Evolutionary conservation across 2,888 invertebrate species (phyloP), one percentile per base, ranked within the genome.

Genomic region (Keiferia lycopersicella): DNA sequence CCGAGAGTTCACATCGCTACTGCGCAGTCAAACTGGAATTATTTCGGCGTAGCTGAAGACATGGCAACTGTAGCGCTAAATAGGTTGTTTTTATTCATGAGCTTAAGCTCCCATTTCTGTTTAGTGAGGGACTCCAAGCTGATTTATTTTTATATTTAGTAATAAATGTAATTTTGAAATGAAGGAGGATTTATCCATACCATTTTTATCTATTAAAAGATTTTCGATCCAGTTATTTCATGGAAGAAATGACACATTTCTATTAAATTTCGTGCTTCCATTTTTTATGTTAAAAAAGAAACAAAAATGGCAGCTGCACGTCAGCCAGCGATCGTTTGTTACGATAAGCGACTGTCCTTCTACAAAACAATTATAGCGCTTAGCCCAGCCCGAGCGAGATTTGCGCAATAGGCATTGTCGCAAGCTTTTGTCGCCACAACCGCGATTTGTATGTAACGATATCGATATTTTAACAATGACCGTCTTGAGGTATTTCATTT

Each of bases 81-180:
- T 91, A 91, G 88, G 81, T 87, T 90, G 90, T 90, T 88, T 91
- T 91, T 91, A 91, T 91, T 91, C 90, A 91, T 91, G 91, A 91
- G 87, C 79, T 79, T 80, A 79, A 84, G 83, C 85, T 86, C 83
- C 88, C 84, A 88, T 89, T 34, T 88, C 86, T 87, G 87, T 89
- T 88, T 87, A 83, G 88, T 84, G 83, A 84, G 86, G 85, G 84
- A 83, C 84, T 83, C 82, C 81, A 83, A 80, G 83, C 87, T 88
- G 89, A 91, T 90, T 90, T 89, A 90, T 85, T 82, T 86, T 82
- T 85, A 81, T 86, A 82, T 79, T 81, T 80, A 75, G 86, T 84
- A 84, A 88, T 89, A 26, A 26, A 26, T 26, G 26, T 26, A 26
- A 26, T 26, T 39, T 39, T 39, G n/a, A n/a, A n/a, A n/a, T n/a